Conservation (phyloP, 1,140 invertebrate species). For the Heliothis subflexa region DNA sequence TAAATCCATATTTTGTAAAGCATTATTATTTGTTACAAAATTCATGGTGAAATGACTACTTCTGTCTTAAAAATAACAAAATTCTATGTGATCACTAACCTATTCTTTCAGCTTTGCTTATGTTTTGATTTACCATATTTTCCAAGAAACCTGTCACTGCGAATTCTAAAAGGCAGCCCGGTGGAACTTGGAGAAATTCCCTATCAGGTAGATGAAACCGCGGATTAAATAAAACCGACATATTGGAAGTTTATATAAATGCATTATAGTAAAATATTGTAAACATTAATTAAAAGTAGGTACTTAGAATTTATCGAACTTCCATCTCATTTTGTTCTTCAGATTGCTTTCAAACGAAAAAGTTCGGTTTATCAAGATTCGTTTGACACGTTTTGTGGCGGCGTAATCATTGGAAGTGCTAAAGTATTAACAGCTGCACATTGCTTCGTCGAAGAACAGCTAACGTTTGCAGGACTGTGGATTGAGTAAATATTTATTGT, state of each 20-base stretch:
- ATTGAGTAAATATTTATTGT: not conserved
- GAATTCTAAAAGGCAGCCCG: not conserved
- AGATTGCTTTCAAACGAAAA: constrained; percentile 15
- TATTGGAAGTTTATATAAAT: no score
- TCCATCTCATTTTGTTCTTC: not conserved
- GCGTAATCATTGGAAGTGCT: not conserved
- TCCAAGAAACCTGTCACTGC: not conserved
- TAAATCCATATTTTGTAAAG: not conserved
- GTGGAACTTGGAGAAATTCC: not conserved
- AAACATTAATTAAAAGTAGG: no score
- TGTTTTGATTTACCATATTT: not conserved
- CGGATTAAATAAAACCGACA: no score
- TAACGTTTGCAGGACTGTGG: not conserved
- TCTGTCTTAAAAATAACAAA: not conserved
- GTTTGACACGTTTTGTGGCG: constrained; percentile 17
- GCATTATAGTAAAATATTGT: no score
- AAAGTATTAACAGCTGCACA: constrained; percentile 21
- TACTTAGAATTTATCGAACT: not conserved
- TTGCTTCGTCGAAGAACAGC: not conserved
- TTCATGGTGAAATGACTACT: not conserved
- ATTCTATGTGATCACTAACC: not conserved
- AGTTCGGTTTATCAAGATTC: not conserved
- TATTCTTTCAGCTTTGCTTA: not conserved
- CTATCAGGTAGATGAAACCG: constrained; percentile 3
- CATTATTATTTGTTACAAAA: not conserved